Evolutionary conservation across 2,797 vertebrate genomes (phyloP).

Genomic region (Macropodus opercularis): DNA sequence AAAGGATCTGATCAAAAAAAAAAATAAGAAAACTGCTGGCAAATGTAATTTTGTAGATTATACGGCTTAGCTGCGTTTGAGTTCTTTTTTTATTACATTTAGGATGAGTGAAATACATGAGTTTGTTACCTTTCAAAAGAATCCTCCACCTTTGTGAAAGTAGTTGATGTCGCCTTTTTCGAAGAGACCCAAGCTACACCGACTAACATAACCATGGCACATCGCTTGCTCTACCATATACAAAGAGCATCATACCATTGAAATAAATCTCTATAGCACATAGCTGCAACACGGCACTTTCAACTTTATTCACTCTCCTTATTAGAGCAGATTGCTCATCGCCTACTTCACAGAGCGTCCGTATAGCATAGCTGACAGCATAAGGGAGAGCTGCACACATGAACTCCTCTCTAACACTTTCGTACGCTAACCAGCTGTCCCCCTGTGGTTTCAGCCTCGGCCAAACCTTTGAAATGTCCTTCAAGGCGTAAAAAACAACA

Average conservation of each 20-base stretch:
- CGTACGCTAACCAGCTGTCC: constrained; percentile 78
- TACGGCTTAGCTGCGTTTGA: not conserved
- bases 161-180: constrained; percentile 1
- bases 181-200: constrained; percentile 18
- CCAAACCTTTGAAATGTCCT: constrained; percentile 83
- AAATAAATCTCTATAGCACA: constrained; percentile 54
- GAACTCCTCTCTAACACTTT: constrained; percentile 77
- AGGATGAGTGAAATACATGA: not conserved
- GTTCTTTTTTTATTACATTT: not conserved
- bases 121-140: not conserved
- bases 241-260: constrained; percentile 26
- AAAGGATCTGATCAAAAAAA: not conserved
- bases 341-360: constrained; percentile 71
- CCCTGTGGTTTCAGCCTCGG: constrained; percentile 78
- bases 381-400: constrained; percentile 70
- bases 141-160: not conserved
- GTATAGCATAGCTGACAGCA: constrained; percentile 74
- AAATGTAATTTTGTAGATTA: not conserved
- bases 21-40: not conserved
- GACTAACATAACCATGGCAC: constrained; percentile 25
- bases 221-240: constrained; percentile 33
- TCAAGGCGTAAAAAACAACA: constrained; percentile 78
- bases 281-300: constrained; percentile 69
- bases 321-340: constrained; percentile 76
- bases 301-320: constrained; percentile 71